Base-by-base conservation (phyloP, 2,888 invertebrate genomes). In the Leptinotarsa peninsularis region DNA sequence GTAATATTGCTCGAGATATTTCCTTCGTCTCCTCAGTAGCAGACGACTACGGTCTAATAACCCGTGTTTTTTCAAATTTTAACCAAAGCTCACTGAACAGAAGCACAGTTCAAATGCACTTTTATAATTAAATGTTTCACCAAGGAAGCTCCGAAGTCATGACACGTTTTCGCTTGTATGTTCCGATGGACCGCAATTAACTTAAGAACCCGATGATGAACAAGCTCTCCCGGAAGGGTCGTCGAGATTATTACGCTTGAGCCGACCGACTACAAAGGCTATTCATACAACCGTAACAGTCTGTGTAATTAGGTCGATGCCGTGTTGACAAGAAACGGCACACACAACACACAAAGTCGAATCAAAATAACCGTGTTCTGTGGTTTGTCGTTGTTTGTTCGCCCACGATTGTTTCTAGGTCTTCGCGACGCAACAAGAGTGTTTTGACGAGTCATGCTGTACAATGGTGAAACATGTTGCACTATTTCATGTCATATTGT, bases 301-400 rank as follows among this genome's bases (percentile, higher is more conserved):
- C 66, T 27, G 21, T 60, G 68, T 74, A 74, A 74, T 74, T 74
- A 74, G 68, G 66, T 70, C 74, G 74, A 66, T 21, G 68, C 50
- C 68, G 69, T 74, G 73, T 70, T 56, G 70, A 70, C 70, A 70
- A 66, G 66, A 69, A 70, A 73, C 52, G 69, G 54, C 69, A 63
- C 68, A 43, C 43, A 43, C 43, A 43, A 43, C 43, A 43, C 43
- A 68, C 73, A 69, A 73, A 73, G 69, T 69, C 54, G 66, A 63
- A 73, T 73, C 73, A 73, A 73, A 73, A 73, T 69, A 73, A 52
- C 69, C 69, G 73, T 69, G 63, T 67, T 33, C 43, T 52, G n/a
- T 56, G 56, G 18, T 18, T 56, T 50, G 27, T 63, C 63, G 7
- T 27, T 58, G 52, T 58, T 58, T 58, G 58, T 21, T 58, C 21